A percentile compares a stretch with the other conserved stretches of the same genome.
Conservation (phyloP, 2,113 vertebrate species). For the Perca schrenkii region DNA sequence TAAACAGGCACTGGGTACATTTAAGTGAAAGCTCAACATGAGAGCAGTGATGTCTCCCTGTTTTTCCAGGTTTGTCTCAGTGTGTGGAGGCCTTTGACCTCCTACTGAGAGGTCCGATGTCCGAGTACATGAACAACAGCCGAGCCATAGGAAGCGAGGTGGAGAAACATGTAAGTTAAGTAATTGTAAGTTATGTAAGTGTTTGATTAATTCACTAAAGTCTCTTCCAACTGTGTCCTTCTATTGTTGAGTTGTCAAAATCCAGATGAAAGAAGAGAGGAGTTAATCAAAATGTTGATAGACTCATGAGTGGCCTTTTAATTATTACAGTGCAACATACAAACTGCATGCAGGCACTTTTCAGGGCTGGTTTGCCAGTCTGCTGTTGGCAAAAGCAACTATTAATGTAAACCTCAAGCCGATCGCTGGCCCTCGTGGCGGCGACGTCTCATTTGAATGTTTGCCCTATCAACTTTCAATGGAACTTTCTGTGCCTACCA, state of each 20-base stretch:
- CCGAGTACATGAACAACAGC: slow-evolving; percentile 92
- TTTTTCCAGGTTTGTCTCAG: slow-evolving; percentile 84
- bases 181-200: too few relatives aligned
- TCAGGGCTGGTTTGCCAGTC: neutral
- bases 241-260: neutral
- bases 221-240: neutral
- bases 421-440: slow-evolving; percentile 12
- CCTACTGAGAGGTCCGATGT: slow-evolving; percentile 88
- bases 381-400: neutral
- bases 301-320: too few relatives aligned
- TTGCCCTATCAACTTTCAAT: slow-evolving; percentile 67
- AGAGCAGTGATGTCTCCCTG: neutral
- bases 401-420: neutral
- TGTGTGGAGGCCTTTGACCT: slow-evolving; percentile 92
- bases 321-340: neutral
- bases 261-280: neutral
- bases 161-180: slow-evolving; percentile 92
- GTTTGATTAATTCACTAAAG: neutral
- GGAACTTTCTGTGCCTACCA: slow-evolving; percentile 63
- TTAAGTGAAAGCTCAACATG: neutral
- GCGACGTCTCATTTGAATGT: slow-evolving; percentile 26
- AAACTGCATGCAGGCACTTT: neutral
- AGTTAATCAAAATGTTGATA: neutral
- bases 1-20: too few relatives aligned
- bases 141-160: slow-evolving; percentile 91